Evolutionary conservation across 2,113 vertebrate species (phyloP).

Genomic region (Pedionomus torquatus): DNA sequence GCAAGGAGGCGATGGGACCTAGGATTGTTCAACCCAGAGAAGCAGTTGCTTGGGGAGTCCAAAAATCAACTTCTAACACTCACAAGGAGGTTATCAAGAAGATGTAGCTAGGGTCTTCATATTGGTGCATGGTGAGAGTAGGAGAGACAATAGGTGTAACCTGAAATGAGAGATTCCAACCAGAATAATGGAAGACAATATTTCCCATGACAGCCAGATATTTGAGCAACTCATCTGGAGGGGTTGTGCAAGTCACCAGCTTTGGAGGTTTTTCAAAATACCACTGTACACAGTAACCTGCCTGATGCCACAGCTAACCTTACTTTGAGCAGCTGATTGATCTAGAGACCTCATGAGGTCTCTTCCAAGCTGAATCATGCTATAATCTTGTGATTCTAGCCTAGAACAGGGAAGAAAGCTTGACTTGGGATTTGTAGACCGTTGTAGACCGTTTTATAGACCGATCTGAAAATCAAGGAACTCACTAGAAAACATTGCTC

Average conservation of each 20-base stretch:
- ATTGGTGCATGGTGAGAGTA: background rate
- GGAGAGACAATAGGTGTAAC: background rate
- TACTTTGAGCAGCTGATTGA: background rate
- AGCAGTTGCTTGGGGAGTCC: background rate
- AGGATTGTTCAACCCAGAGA: background rate
- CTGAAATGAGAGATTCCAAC: background rate
- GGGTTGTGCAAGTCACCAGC: background rate
- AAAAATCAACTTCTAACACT: background rate
- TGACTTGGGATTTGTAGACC: background rate
- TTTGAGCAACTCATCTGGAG: background rate
- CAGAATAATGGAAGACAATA: background rate
- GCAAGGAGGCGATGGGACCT: accelerated
- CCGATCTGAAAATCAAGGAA: background rate
- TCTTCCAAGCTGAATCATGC: background rate
- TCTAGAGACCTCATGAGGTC: background rate
- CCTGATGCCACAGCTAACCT: background rate
- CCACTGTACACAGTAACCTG: background rate
- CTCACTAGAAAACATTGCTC: background rate
- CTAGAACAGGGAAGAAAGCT: background rate
- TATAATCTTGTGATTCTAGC: background rate
- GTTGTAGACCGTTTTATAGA: no score
- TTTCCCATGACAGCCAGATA: background rate
- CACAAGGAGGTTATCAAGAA: background rate
- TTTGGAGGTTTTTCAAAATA: background rate
- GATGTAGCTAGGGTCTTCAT: background rate